These are phyloP conservation scores for Nicator chloris DNA, from an alignment of 2,113 vertebrate species.

Conservation along the genomic window DNA sequence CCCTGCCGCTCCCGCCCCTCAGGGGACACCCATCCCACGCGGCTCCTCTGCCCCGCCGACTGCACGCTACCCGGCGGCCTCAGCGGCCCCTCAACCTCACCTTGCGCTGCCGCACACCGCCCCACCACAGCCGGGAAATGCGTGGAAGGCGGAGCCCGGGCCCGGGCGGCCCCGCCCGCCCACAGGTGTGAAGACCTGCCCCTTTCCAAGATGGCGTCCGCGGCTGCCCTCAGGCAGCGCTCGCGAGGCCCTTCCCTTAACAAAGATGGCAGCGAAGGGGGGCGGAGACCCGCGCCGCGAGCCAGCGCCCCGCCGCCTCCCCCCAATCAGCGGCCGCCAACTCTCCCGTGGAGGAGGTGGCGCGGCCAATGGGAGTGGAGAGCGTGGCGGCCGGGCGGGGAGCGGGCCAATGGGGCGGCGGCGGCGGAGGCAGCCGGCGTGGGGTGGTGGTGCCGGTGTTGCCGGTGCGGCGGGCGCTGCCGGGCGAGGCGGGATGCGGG, in stretches of 20 bases:
- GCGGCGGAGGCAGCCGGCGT: not conserved
- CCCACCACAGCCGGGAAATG: fast-evolving
- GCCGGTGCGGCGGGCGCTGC: not conserved
- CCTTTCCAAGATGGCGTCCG: constrained; percentile 2
- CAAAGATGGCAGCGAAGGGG: not conserved
- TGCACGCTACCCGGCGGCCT: fast-evolving
- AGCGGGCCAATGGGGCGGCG: constrained; percentile 45
- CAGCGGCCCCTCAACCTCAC: not conserved
- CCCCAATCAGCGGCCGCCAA: constrained; percentile 86
- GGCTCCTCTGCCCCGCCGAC: not conserved
- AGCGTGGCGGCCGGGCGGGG: constrained; percentile 7
- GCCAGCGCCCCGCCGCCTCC: not conserved
- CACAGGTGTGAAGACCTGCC: not conserved
- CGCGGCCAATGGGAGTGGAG: constrained; percentile 54
- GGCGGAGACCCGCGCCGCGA: not conserved
- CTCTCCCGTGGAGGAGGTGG: constrained; percentile 75
- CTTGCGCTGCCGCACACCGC: fast-evolving
- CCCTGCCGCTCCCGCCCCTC: not conserved
- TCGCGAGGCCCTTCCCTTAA: not conserved
- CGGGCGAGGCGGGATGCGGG: constrained; percentile 73
- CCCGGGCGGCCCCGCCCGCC: not conserved
- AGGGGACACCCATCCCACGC: fast-evolving
- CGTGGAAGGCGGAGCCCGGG: fast-evolving
- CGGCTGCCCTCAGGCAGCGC: fast-evolving
- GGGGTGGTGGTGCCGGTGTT: not conserved